Evolutionary conservation across 2,113 vertebrate species (phyloP).

Genomic region (Lepus americanus): DNA sequence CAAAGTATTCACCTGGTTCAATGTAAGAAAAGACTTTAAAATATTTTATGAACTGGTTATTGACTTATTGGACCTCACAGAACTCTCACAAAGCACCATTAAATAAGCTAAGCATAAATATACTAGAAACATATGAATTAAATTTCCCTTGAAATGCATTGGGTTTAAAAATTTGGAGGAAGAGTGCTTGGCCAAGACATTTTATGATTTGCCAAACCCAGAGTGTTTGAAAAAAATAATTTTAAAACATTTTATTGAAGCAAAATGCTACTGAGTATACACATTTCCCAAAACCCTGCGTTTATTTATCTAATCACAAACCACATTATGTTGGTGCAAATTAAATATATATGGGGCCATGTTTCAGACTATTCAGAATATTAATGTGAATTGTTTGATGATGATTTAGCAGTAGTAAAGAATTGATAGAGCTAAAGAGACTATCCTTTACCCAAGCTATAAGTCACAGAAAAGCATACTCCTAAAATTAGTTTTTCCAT

Average conservation of each 20-base stretch:
- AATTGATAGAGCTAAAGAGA: not conserved
- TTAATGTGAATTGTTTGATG: conserved; percentile 31
- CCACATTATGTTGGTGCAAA: conserved; percentile 20
- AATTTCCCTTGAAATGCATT: conserved; percentile 76
- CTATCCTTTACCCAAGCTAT: not conserved
- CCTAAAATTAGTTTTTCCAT: not conserved
- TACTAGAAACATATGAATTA: conserved; percentile 72
- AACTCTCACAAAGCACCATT: conserved; percentile 67
- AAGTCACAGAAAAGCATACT: not conserved
- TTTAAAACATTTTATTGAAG: conserved; percentile 71
- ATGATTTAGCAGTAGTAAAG: not conserved
- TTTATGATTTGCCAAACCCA: conserved; percentile 72
- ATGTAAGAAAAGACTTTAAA: conserved; percentile 60
- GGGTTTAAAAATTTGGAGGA: conserved; percentile 65
- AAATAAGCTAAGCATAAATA: conserved; percentile 74
- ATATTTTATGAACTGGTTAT: conserved; percentile 66
- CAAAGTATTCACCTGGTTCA: conserved; percentile 52
- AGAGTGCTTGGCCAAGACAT: conserved; percentile 54
- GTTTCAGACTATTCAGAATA: conserved; percentile 25
- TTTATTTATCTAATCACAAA: conserved; percentile 57
- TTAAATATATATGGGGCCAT: conserved; percentile 19
- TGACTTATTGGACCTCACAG: conserved; percentile 66
- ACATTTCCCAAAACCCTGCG: conserved; percentile 25
- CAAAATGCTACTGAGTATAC: conserved; percentile 72
- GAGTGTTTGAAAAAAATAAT: conserved; percentile 69